A percentile compares a stretch with the other conserved stretches of the same genome.
These are phyloP conservation scores for Drosophila borborema DNA, from an alignment of 2,888 invertebrate genomes.

Conservation along the genomic window DNA sequence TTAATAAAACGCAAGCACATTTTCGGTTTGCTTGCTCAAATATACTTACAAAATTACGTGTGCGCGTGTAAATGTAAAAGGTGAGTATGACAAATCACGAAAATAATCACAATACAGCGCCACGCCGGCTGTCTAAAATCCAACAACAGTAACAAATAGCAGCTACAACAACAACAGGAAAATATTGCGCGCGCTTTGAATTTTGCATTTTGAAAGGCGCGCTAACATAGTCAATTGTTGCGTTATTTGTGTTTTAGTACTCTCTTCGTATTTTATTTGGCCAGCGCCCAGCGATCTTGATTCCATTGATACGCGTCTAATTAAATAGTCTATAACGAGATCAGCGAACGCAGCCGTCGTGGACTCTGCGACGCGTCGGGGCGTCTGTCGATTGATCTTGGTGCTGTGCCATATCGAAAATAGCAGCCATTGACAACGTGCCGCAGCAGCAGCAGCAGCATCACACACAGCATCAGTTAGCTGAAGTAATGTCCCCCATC, in stretches of 20 bases:
- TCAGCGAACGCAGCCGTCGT: conserved; percentile 14
- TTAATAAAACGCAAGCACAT: conserved; percentile 11
- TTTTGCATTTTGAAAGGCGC: conserved; percentile 24
- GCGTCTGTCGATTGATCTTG: conserved; percentile 71
- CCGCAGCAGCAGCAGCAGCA: conserved; percentile 18
- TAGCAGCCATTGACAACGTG: conserved; percentile 78
- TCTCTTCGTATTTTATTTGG: conserved; percentile 26
- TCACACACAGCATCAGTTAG: conserved; percentile 4
- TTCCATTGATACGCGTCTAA: conserved; percentile 49
- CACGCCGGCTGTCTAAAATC: conserved; percentile 48
- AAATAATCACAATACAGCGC: conserved; percentile 21
- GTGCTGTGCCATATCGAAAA: conserved; percentile 83
- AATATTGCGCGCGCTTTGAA: conserved; percentile 46
- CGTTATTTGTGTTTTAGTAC: not conserved
- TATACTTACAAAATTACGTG: conserved; percentile 56
- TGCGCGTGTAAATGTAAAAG: conserved; percentile 63
- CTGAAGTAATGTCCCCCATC: conserved; percentile 50
- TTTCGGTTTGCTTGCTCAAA: conserved; percentile 43
- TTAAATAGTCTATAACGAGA: conserved; percentile 47
- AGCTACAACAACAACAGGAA: not conserved
- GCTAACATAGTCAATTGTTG: conserved; percentile 2
- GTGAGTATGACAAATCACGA: conserved; percentile 33
- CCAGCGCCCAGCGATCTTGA: conserved; percentile 64
- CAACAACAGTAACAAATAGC: conserved; percentile 1
- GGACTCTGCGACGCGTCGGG: conserved; percentile 3